Base-by-base conservation (phyloP, 2,888 invertebrate genomes). In the Empis stercorea region DNA sequence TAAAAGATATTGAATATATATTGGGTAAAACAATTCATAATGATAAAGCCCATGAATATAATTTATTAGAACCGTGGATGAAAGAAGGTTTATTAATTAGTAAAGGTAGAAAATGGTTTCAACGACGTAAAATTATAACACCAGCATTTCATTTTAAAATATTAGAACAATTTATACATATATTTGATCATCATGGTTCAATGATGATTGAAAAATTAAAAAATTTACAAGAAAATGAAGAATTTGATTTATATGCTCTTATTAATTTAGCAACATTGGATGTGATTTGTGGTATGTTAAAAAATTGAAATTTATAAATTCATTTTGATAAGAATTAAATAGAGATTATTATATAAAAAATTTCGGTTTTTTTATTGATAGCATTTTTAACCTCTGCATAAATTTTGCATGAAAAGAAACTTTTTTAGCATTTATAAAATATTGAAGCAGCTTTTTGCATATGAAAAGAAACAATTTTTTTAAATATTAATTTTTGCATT, bases 81-180 rank as follows among this genome's bases (percentile, higher is more conserved):
- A 71, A 73, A 11, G 69, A 74, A 46, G 79, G 79, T 2, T 68
- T 79, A 0, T 68, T 79, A 0, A 73, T 76, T 2, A 72, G 76
- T 20, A 14, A 46, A 3, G 65, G 66, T 9, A 56, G 53, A 30
- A 65, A 65, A 41, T 65, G 67, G 67, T 59, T 73, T 55, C 66
- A 69, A 2, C 74, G 81, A 11, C 71, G 87, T 27, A 84, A 82
- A 64, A 74, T 83, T 51, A 66, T 87, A 45, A 86, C 87, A 0
- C 85, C 86, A 2, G 79, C 86, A 0, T 87, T 87, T 63, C 87
- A 87, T 64, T 87, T 86, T 61, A 80, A 81, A 59, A 84, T 86
- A 46, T 66, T 87, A 32, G 79, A 82, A 58, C 76, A 81, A 55
- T 86, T 83, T 61, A 64, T 83, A n/a, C 77, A 76, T 0, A 74